phyloP scores from a whole-genome alignment of 1,140 invertebrate species.

The Mercenaria mercenaria region DNA sequence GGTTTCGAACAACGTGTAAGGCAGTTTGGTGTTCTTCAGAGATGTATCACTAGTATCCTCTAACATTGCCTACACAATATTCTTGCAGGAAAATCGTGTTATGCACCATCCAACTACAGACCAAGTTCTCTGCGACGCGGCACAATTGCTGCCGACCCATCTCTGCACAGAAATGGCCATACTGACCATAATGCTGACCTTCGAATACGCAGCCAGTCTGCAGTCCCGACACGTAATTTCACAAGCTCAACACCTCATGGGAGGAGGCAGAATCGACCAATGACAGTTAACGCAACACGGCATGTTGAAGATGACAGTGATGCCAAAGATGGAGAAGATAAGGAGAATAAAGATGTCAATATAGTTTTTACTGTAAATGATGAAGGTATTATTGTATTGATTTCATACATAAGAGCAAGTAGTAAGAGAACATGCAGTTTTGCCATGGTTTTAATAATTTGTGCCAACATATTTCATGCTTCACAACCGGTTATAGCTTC shows the following conservation, averaged over 20 bases:
- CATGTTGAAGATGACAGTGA: neutral
- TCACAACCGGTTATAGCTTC: no score
- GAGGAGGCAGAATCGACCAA: constrained; percentile 3
- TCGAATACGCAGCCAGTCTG: constrained; percentile 51
- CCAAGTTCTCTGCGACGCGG: constrained; percentile 48
- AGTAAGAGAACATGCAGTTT: no score
- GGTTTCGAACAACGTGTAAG: no score
- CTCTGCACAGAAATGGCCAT: constrained; percentile 2
- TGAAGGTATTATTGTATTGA: neutral
- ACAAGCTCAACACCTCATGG: neutral
- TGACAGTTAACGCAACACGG: constrained; percentile 22
- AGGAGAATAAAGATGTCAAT: constrained; percentile 42
- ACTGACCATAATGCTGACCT: neutral
- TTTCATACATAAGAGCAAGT: no score
- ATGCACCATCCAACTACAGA: constrained; percentile 73
- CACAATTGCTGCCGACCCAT: neutral
- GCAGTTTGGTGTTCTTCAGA: no score
- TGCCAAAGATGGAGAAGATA: neutral
- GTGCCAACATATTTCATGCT: no score
- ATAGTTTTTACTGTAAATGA: neutral
- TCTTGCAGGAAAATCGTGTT: constrained; percentile 79
- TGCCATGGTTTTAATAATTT: no score
- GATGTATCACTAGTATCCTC: no score
- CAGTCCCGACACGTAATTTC: neutral
- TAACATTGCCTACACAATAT: no score